Percentiles rank a stretch among this genome's conserved stretches.
Conservation (phyloP, 2,797 vertebrate species). For the Jordanella pulchra region DNA sequence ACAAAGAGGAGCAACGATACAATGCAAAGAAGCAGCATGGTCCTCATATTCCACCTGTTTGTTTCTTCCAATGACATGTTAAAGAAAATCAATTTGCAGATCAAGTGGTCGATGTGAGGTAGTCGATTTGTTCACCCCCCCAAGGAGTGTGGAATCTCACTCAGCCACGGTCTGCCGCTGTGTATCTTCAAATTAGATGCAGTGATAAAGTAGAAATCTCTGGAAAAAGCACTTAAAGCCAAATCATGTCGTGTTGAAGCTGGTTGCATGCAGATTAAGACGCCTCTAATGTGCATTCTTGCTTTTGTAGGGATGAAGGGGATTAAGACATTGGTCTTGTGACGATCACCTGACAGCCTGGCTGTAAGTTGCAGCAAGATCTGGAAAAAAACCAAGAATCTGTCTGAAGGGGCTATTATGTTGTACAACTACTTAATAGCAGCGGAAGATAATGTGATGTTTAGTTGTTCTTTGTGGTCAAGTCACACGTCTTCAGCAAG, state of each 20-base stretch:
- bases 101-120: slow-evolving; percentile 34
- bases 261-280: slow-evolving; percentile 67
- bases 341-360: slow-evolving; percentile 81
- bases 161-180: slow-evolving; percentile 44
- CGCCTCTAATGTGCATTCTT: slow-evolving; percentile 54
- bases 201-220: slow-evolving; percentile 54
- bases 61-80: slow-evolving; percentile 34
- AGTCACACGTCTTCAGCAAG: neutral
- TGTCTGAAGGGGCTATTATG: slow-evolving; percentile 32
- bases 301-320: slow-evolving; percentile 63
- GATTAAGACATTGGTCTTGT: slow-evolving; percentile 80
- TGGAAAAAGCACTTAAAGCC: slow-evolving; percentile 53
- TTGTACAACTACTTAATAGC: slow-evolving; percentile 6
- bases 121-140: slow-evolving; percentile 51
- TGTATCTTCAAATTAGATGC: slow-evolving; percentile 68
- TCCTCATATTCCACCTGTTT: slow-evolving; percentile 57
- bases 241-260: slow-evolving; percentile 62
- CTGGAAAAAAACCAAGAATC: slow-evolving; percentile 38
- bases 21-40: slow-evolving; percentile 51
- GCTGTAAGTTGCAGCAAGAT: slow-evolving; percentile 37
- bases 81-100: slow-evolving; percentile 57
- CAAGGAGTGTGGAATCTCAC: slow-evolving; percentile 60
- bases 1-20: slow-evolving; percentile 59
- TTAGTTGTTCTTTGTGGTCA: neutral
- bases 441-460: neutral